phyloP scores from a whole-genome alignment of 2,113 vertebrate species.

The Phoxinus phoxinus region DNA sequence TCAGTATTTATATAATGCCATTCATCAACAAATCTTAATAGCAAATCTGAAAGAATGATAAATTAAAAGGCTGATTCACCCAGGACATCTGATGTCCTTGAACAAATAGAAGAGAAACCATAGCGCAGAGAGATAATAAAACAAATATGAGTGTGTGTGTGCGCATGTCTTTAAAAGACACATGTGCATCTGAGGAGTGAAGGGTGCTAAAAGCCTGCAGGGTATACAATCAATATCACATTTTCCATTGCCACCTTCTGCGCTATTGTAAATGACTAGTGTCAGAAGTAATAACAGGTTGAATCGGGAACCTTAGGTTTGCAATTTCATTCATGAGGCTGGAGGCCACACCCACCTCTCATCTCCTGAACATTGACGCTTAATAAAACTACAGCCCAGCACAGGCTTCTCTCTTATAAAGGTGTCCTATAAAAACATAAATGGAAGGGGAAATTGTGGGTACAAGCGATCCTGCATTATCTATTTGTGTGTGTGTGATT shows the following conservation, averaged over 20 bases:
- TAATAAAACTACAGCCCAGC: slow-evolving; percentile 73
- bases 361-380: slow-evolving; percentile 61
- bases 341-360: slow-evolving; percentile 68
- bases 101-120: slow-evolving; percentile 62
- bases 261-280: slow-evolving; percentile 86
- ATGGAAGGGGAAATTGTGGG: background rate
- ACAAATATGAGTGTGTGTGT: slow-evolving; percentile 49
- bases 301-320: slow-evolving; percentile 84
- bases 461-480: slow-evolving; percentile 35
- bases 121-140: slow-evolving; percentile 54
- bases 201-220: slow-evolving; percentile 77
- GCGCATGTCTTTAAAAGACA: slow-evolving; percentile 40
- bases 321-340: slow-evolving; percentile 79
- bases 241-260: slow-evolving; percentile 84
- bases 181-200: slow-evolving; percentile 72
- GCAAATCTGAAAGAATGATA: slow-evolving; percentile 41
- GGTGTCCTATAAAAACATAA: slow-evolving; percentile 16
- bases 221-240: slow-evolving; percentile 85
- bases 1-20: background rate
- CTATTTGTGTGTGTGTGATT: background rate
- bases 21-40: slow-evolving; percentile 16
- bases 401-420: slow-evolving; percentile 48
- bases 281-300: slow-evolving; percentile 87
- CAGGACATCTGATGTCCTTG: slow-evolving; percentile 49
- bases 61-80: slow-evolving; percentile 24